Base-by-base conservation (phyloP, 2,888 invertebrate genomes). In the Stenurella melanura region DNA sequence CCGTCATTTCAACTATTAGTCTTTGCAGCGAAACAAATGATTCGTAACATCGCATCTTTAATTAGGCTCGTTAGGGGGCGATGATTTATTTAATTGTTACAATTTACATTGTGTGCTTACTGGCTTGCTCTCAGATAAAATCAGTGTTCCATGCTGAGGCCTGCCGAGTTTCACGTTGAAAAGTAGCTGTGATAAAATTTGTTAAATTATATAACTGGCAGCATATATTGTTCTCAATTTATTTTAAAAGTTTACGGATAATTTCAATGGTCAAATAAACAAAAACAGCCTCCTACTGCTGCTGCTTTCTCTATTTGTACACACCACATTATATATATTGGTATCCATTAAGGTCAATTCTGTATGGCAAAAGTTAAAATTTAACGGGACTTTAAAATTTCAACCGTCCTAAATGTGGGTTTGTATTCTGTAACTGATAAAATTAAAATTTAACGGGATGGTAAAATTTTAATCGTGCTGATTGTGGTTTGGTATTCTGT, bases 21-120 rank as follows among this genome's bases (percentile, higher is more conserved):
- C 38, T 50, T 67, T 54, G 67, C 3, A 67, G 21, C 67, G 18
- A 67, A 50, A 54, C 54, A 72, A 72, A 54, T 54, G 63, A 72
- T 63, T 72, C 17, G 63, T 72, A 54, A 11, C 61, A 26, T 54
- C 18, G 54, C 30, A 11, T 61, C 60, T 60, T 21, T 61, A 63
- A 72, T 63, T 61, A 17, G 50, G 63, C 61, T 72, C 21, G 72
- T 72, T 72, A 72, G 54, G 26, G 21, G 42, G 50, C 50, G 61
- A 63, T 54, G 72, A 72, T 72, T 72, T 72, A 72, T 72, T 72
- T 54, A 72, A 72, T 72, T 71, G 61, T 60, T 63, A 63, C 54
- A 15, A 66, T 66, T 61, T 21, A 19, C 38, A 26, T 17, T 21
- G 50, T 50, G n/a, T n/a, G 15, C n/a, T 15, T 50, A 12, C 30